Percentiles rank a stretch among this genome's conserved stretches.
phyloP scores from a whole-genome alignment of 92 coral and sea anemone species.

The Parazoanthus darwini region DNA sequence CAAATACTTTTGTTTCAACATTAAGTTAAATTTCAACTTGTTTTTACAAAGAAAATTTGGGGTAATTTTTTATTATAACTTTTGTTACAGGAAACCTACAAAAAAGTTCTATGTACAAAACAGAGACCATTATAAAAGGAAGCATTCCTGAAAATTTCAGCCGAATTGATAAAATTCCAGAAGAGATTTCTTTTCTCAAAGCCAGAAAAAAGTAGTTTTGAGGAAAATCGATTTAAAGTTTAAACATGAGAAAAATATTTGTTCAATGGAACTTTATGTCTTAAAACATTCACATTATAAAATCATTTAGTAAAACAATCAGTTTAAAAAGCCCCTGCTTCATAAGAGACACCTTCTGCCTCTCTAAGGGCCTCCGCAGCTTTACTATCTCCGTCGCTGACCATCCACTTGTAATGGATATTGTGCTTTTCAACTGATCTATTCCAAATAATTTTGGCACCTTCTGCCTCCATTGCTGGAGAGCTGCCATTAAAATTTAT shows the following conservation, averaged over 20 bases:
- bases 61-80: constrained; percentile 17
- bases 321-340: constrained; percentile 54
- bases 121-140: constrained; percentile 1
- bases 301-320: not conserved
- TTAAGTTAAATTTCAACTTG: not conserved
- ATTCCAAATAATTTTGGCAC: constrained; percentile 58
- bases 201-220: constrained; percentile 22
- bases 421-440: constrained; percentile 57
- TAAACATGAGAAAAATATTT: constrained; percentile 9
- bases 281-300: not conserved
- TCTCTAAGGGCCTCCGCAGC: constrained; percentile 55
- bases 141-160: constrained; percentile 51
- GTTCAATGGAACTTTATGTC: not conserved
- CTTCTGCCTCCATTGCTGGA: constrained; percentile 65
- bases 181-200: constrained; percentile 55
- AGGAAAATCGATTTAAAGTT: constrained; percentile 42
- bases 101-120: constrained; percentile 28
- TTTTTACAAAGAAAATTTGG: not conserved
- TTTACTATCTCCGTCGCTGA: constrained; percentile 60
- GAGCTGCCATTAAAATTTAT: constrained; percentile 58
- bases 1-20: constrained; percentile 16
- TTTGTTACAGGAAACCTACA: constrained; percentile 26
- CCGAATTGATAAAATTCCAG: constrained; percentile 27
- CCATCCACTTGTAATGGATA: constrained; percentile 60
- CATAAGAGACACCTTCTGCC: constrained; percentile 49